A percentile compares a stretch with the other conserved stretches of the same genome.
Evolutionary conservation across 1,140 invertebrate species (phyloP).

Genomic region (Drepana arcuata): DNA sequence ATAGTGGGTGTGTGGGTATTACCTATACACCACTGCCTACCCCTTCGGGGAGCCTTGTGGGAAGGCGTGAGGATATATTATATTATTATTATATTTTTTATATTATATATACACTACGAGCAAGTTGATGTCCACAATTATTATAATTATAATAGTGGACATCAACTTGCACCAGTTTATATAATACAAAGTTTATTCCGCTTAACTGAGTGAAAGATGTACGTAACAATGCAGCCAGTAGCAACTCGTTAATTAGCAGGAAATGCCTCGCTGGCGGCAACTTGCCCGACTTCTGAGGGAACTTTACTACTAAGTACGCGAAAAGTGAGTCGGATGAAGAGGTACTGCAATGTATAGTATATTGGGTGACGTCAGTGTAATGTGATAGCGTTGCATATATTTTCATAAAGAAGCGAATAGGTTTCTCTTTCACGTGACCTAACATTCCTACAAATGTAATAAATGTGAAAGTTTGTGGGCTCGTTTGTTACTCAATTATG

Average conservation of each 20-base stretch:
- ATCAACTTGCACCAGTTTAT: conserved; percentile 5
- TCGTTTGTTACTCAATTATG: too few relatives aligned
- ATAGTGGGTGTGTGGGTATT: too few relatives aligned
- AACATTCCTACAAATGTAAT: too few relatives aligned
- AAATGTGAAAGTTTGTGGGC: too few relatives aligned
- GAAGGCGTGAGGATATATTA: too few relatives aligned
- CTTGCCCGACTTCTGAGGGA: conserved; percentile 12
- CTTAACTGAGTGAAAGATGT: conserved; percentile 10
- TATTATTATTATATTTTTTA: too few relatives aligned
- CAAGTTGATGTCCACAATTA: too few relatives aligned
- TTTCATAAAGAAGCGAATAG: neutral
- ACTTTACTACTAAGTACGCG: conserved; percentile 17
- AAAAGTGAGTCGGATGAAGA: conserved; percentile 15
- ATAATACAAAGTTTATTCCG: conserved; percentile 15
- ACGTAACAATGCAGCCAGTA: conserved; percentile 13
- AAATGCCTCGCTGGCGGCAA: conserved; percentile 13
- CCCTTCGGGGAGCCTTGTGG: too few relatives aligned
- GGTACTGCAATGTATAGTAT: conserved; percentile 10
- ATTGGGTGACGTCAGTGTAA: conserved; percentile 5
- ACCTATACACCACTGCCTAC: too few relatives aligned
- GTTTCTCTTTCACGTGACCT: too few relatives aligned
- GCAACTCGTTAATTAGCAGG: conserved; percentile 14
- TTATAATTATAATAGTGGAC: too few relatives aligned
- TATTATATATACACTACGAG: too few relatives aligned
- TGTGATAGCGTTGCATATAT: neutral